These are phyloP conservation scores for Drosophila eugracilis DNA, from an alignment of 1,140 invertebrate species.

Conservation along the genomic window DNA sequence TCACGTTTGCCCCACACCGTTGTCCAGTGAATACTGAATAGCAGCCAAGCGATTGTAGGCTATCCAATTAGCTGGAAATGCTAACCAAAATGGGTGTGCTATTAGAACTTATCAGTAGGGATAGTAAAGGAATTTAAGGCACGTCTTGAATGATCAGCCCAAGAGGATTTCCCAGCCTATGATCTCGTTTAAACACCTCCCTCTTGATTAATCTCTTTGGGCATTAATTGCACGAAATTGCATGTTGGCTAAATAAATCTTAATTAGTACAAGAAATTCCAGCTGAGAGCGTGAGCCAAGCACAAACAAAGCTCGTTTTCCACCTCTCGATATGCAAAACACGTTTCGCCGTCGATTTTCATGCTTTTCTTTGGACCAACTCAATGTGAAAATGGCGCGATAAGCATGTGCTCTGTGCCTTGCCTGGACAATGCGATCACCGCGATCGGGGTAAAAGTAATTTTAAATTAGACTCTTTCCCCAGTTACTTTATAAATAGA, in stretches of 20 bases:
- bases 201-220: constrained; percentile 18
- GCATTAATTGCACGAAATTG: constrained; percentile 36
- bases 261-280: constrained; percentile 49
- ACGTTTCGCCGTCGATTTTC: constrained; percentile 58
- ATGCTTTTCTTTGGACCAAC: constrained; percentile 26
- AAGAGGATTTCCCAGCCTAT: no score
- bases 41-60: constrained; percentile 52
- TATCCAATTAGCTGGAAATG: constrained; percentile 27
- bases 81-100: constrained; percentile 24
- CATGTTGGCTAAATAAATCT: constrained; percentile 42
- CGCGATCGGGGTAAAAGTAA: constrained; percentile 12
- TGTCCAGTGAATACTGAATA: constrained; percentile 55
- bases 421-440: constrained; percentile 11
- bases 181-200: constrained; percentile 4
- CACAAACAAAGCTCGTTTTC: constrained; percentile 43
- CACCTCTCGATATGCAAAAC: constrained; percentile 66
- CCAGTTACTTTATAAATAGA: constrained; percentile 45
- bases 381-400: constrained; percentile 64
- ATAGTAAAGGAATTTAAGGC: not conserved
- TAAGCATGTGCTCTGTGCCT: constrained; percentile 57
- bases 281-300: constrained; percentile 50
- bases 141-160: not conserved
- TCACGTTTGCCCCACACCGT: constrained; percentile 57
- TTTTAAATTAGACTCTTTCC: constrained; percentile 43
- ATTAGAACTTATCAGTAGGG: constrained; percentile 1